Conservation (phyloP, 37 sponge, comb jelly and placozoan genomes). For the Agelas oroides region DNA sequence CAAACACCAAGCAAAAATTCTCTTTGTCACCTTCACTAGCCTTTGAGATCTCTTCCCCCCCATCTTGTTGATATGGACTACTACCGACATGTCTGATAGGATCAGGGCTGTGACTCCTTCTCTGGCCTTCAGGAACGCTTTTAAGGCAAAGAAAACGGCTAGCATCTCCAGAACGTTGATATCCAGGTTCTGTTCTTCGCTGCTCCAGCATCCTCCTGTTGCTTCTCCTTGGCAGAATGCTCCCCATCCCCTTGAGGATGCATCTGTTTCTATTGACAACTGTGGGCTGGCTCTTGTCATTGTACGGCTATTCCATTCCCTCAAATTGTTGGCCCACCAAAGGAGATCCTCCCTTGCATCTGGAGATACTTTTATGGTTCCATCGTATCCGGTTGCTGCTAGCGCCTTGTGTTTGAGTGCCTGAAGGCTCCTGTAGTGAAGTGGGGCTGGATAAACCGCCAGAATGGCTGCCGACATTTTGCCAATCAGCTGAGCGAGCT, state of each 20-base stretch:
- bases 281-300: too few relatives aligned
- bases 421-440: constrained; percentile 21
- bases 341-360: background rate
- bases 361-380: background rate
- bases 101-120: too few relatives aligned
- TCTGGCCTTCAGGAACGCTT: background rate
- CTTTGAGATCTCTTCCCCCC: background rate
- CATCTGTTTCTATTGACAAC: too few relatives aligned
- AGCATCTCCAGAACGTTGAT: constrained; percentile 60
- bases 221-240: background rate
- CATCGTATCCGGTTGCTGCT: background rate
- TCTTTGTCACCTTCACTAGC: background rate
- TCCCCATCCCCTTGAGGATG: background rate
- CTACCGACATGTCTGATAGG: too few relatives aligned
- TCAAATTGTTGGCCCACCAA: constrained; percentile 13
- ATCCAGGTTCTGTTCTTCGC: constrained; percentile 27
- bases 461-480: constrained; percentile 11
- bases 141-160: constrained; percentile 39
- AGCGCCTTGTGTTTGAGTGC: constrained; percentile 5
- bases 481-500: constrained; percentile 12
- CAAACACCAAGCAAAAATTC: constrained; percentile 21
- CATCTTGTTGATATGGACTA: background rate
- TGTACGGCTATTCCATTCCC: background rate
- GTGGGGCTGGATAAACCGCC: constrained; percentile 22
- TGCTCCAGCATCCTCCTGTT: constrained; percentile 55